Evolutionary conservation across 1,140 invertebrate genomes (phyloP), one percentile per base, ranked within the genome.

Genomic region (Scylla paramamosain): DNA sequence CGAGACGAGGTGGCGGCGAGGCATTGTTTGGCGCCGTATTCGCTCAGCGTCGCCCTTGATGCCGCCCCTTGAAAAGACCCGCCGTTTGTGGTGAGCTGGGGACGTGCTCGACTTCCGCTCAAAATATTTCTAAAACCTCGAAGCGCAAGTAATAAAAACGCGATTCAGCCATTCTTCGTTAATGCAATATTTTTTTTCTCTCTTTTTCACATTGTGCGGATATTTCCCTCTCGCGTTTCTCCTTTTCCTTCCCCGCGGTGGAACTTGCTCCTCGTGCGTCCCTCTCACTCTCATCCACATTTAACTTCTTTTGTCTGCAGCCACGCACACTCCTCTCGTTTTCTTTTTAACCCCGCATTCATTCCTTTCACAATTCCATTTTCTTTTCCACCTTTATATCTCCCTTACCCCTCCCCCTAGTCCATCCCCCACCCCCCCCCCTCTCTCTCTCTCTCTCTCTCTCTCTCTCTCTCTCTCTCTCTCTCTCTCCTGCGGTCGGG

Each of bases 1-100:
- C 52, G 20, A 25, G 52, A 4, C 46, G 90, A 91, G 90, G 90
- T 77, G 92, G 45, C 31, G 84, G n/a, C 12, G 12, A 16, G 32
- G 10, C 83, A 88, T 93, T 93, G 92, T 93, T 93, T 20, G 67
- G 12, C 67, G 67, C 67, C 67, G 83, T 88, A 52, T 93, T 77
- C 31, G 84, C 90, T 2, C 20, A 4, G 84, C n/a, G 28, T 25
- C 84, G 52, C 83, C 84, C 92, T 88, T 93, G 92, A 93, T 86
- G 92, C 39, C 32, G 83, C 82, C 14, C 12, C 86, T 4, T 77
- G 67, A 77, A 77, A 77, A 77, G 67, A 77, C 67, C 20, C 67
- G 67, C 20, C 67, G 67, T 8, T n/a, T 77, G 67, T 77, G 67
- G 6, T n/a, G n/a, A 7, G n/a, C 6, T 20, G 67, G 67, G 6